phyloP scores from a whole-genome alignment of 2,113 vertebrate genomes.

The Myocastor coypus region DNA sequence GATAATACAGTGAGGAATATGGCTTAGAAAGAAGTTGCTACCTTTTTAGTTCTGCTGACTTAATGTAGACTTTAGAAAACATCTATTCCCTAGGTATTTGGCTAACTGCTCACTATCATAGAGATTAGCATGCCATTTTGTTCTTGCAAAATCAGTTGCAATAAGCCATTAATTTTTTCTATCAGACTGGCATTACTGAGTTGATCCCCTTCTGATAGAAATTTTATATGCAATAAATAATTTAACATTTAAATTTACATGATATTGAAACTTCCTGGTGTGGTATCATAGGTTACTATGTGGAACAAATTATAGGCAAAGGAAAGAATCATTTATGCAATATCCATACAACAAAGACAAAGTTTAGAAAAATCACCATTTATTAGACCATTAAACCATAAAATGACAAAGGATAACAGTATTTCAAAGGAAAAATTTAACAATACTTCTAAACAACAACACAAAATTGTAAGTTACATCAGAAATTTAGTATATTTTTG shows the following conservation, averaged over 20 bases:
- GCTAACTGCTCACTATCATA: slow-evolving; percentile 72
- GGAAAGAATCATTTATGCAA: slow-evolving; percentile 50
- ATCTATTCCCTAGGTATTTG: slow-evolving; percentile 61
- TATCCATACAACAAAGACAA: slow-evolving; percentile 50
- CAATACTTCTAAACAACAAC: slow-evolving; percentile 43
- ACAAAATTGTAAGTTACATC: slow-evolving; percentile 26
- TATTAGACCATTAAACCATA: slow-evolving; percentile 56
- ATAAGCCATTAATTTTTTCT: slow-evolving; percentile 80
- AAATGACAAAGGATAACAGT: slow-evolving; percentile 38
- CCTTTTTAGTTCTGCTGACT: slow-evolving; percentile 68
- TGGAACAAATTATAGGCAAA: slow-evolving; percentile 69
- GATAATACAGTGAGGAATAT: slow-evolving; percentile 60
- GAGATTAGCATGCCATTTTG: slow-evolving; percentile 68
- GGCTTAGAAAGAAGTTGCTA: slow-evolving; percentile 26
- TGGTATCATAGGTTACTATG: slow-evolving; percentile 73
- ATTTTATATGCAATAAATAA: slow-evolving; percentile 81
- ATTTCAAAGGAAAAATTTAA: slow-evolving; percentile 47
- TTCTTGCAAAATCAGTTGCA: slow-evolving; percentile 73
- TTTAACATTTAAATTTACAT: slow-evolving; percentile 79
- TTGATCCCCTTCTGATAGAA: slow-evolving; percentile 76
- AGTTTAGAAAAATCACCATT: slow-evolving; percentile 65
- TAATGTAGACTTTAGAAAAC: slow-evolving; percentile 58
- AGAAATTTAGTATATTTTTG: slow-evolving; percentile 28
- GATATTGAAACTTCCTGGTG: slow-evolving; percentile 68
- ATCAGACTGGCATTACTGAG: slow-evolving; percentile 76